phyloP scores from a whole-genome alignment of 1,140 invertebrate species.

The Chlorops oryzae region DNA sequence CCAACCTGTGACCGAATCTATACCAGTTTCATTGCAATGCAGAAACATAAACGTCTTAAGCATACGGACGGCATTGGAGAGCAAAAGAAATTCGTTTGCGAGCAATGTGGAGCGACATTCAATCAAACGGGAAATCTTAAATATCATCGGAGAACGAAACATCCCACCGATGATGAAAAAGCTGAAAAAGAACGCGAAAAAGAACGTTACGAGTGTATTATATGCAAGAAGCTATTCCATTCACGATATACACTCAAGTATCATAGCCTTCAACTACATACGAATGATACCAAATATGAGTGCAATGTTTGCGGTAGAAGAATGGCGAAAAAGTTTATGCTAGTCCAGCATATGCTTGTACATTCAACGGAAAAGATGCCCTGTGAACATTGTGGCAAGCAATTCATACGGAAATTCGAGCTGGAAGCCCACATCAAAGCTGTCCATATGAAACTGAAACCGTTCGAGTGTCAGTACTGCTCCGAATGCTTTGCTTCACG shows the following conservation, averaged over 20 bases:
- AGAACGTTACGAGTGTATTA: slow-evolving; percentile 25
- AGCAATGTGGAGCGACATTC: slow-evolving; percentile 38
- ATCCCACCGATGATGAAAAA: slow-evolving; percentile 34
- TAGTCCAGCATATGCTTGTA: slow-evolving; percentile 41
- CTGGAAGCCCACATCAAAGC: slow-evolving; percentile 40
- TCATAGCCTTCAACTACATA: slow-evolving; percentile 37
- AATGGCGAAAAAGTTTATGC: slow-evolving; percentile 41
- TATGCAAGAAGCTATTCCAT: slow-evolving; percentile 39
- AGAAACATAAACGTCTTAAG: slow-evolving; percentile 37
- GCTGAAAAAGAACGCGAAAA: slow-evolving; percentile 18
- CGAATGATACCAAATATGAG: slow-evolving; percentile 22
- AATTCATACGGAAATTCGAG: slow-evolving; percentile 37
- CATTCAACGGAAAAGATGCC: slow-evolving; percentile 35
- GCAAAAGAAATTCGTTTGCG: slow-evolving; percentile 29
- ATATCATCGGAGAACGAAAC: slow-evolving; percentile 36
- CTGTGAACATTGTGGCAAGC: slow-evolving; percentile 39
- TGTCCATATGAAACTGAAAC: slow-evolving; percentile 44
- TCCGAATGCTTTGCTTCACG: slow-evolving; percentile 33
- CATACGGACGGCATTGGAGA: slow-evolving; percentile 14
- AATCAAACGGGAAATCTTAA: slow-evolving; percentile 39
- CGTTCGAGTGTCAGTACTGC: slow-evolving; percentile 34
- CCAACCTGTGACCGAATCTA: slow-evolving; percentile 32
- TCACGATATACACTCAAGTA: slow-evolving; percentile 40
- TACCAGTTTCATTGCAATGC: slow-evolving; percentile 35
- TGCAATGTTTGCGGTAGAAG: slow-evolving; percentile 39